These are phyloP conservation scores for Etia nguti DNA, from an alignment of 2,113 vertebrate genomes.

Conservation along the genomic window DNA sequence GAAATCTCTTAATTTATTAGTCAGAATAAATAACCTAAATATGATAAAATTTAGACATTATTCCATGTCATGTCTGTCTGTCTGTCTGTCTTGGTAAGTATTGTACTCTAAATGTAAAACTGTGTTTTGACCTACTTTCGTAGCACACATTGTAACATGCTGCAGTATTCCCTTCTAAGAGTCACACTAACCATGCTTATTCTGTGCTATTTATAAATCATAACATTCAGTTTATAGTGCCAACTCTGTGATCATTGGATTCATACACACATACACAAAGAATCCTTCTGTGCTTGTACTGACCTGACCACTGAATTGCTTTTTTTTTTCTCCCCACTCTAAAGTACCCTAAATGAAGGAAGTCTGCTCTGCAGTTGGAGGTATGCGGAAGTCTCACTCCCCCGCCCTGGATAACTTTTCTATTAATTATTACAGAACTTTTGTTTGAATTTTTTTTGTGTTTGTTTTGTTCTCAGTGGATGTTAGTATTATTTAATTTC, in stretches of 20 bases:
- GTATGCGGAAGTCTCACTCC: conserved; percentile 70
- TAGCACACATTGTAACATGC: background rate
- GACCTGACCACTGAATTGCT: conserved; percentile 57
- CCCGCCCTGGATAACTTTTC: conserved; percentile 37
- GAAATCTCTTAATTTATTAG: background rate
- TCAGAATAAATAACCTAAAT: background rate
- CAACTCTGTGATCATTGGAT: background rate
- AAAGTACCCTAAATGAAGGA: conserved; percentile 80
- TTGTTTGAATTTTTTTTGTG: conserved; percentile 25
- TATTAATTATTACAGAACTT: conserved; percentile 31
- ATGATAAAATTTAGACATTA: background rate
- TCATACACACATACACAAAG: background rate
- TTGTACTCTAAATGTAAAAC: background rate
- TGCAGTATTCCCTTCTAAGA: background rate
- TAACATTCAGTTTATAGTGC: background rate
- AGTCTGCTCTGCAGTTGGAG: conserved; percentile 70
- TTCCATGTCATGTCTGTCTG: background rate
- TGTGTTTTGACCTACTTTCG: background rate
- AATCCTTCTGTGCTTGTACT: conserved; percentile 10
- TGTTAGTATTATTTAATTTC: background rate
- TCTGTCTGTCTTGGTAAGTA: conserved; percentile 40
- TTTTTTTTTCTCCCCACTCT: conserved; percentile 70
- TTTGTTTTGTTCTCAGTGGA: conserved; percentile 37
- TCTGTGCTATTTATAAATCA: background rate
- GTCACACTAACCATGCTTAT: background rate